Base-by-base conservation (phyloP, 2,888 invertebrate genomes). In the Cenopis cana region DNA sequence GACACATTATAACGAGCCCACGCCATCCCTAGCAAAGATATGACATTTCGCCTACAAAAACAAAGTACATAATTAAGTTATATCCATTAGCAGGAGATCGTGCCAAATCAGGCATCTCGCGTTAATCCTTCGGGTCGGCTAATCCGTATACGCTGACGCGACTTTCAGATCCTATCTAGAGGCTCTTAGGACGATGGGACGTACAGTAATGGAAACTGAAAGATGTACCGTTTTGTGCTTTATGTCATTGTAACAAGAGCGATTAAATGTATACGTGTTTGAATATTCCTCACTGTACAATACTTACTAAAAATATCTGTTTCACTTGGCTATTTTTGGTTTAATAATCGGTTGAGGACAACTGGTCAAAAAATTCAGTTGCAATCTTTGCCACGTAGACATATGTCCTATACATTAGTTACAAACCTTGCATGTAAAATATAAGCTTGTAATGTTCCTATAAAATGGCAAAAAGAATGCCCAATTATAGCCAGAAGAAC, bases 51-150 rank as follows among this genome's bases (percentile, higher is more conserved):
- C 29, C 46, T 41, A 29, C 46, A 71, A 67, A 67, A 66, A 71
- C 66, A 71, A 24, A 60, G 70, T 67, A 67, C 71, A 71, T 71
- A 71, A 71, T 71, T 61, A 67, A 71, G 71, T 71, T 71, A 71
- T 71, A 71, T 67, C 71, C 71, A 66, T 71, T 71, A 71, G 66
- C 66, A 60, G 29, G 64, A 62, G 65, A 67, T 71, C 71, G 71
- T 71, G 71, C 71, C 66, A 55, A 71, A 71, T 71, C 71, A 71
- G 71, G 61, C 67, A 71, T 71, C 71, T 71, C 38, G 49, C 59
- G 64, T 55, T 71, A 71, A 71, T 71, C 71, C 61, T 54, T 60
- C 60, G 66, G 67, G 61, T 62, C 46, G 10, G 49, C 60, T 71
- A 71, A 71, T 71, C 71, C 66, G 52, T 67, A 61, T 61, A 61